A percentile compares a stretch with the other conserved stretches of the same genome.
Evolutionary conservation across 2,113 vertebrate genomes (phyloP).

Genomic region (Microtus ochrogaster): DNA sequence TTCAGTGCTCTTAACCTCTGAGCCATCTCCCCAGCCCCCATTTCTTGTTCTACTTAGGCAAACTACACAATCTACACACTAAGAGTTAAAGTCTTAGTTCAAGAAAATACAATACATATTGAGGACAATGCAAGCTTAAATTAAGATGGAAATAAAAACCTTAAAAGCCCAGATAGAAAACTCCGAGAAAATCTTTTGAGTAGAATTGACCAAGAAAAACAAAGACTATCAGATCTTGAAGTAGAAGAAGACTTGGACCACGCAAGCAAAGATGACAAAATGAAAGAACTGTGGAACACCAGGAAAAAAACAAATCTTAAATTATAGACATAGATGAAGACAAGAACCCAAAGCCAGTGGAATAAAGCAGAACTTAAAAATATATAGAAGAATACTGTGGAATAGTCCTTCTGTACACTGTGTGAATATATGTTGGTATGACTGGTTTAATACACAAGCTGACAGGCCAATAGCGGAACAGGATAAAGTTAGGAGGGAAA

Average conservation of each 20-base stretch:
- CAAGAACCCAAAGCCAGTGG: neutral
- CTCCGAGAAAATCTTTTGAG: neutral
- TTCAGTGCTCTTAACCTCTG: no score
- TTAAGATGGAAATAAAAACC: neutral
- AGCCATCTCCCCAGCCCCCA: no score
- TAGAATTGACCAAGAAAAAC: neutral
- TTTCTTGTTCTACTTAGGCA: conserved; percentile 16
- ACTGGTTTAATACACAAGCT: no score
- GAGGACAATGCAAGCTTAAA: neutral
- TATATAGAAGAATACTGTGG: no score
- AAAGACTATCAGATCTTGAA: neutral
- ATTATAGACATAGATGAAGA: neutral
- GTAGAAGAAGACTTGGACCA: neutral
- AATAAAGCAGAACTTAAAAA: neutral
- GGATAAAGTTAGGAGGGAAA: no score
- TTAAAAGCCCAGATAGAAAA: neutral
- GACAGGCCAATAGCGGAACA: no score
- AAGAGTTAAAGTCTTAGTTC: neutral
- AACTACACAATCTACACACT: neutral
- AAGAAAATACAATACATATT: neutral
- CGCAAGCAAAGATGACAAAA: neutral
- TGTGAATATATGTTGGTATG: no score
- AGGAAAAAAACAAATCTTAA: neutral
- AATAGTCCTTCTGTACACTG: no score
- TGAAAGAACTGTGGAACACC: neutral